phyloP scores from a whole-genome alignment of 2,888 invertebrate species.

The Lasioglossum zephyrum region DNA sequence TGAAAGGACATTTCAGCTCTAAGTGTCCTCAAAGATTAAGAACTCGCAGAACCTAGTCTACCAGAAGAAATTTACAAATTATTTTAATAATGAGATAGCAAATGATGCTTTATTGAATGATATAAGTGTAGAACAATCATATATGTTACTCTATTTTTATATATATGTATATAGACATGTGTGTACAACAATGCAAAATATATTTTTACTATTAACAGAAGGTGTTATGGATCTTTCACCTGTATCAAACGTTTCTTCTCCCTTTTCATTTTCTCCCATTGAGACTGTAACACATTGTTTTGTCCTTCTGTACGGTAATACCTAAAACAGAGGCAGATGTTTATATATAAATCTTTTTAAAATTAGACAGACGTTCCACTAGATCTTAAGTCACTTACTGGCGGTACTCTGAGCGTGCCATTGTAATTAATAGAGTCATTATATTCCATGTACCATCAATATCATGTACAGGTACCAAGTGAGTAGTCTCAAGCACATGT shows the following conservation, averaged over 20 bases:
- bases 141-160: not conserved
- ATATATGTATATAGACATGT: not conserved
- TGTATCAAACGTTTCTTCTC: constrained; percentile 6
- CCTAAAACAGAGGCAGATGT: constrained; percentile 4
- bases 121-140: not conserved
- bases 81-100: not conserved
- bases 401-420: constrained; percentile 30
- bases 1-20: constrained; percentile 16
- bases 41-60: not conserved
- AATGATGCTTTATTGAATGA: not conserved
- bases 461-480: constrained; percentile 48
- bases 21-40: not conserved
- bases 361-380: not conserved
- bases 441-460: constrained; percentile 5
- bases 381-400: constrained; percentile 45
- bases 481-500: constrained; percentile 25
- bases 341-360: not conserved
- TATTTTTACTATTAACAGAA: not conserved
- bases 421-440: constrained; percentile 27
- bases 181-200: not conserved
- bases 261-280: constrained; percentile 36
- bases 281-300: constrained; percentile 18
- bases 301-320: constrained; percentile 41
- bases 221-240: not conserved
- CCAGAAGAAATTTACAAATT: not conserved